Evolutionary conservation across 2,113 vertebrate species (phyloP).

Genomic region (Paradoxurus hermaphroditus): DNA sequence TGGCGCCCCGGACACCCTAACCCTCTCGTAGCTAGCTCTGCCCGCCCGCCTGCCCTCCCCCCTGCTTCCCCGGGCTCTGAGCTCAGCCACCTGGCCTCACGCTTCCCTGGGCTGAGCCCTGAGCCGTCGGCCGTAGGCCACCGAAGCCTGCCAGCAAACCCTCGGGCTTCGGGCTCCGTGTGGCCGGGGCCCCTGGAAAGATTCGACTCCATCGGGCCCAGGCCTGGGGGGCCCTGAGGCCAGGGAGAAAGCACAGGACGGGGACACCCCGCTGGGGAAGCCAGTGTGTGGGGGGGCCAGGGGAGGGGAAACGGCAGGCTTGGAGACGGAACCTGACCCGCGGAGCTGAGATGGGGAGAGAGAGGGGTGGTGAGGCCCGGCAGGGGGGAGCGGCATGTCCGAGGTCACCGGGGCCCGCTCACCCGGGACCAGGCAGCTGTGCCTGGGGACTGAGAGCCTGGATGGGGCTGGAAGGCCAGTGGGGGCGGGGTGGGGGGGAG

Average conservation of each 20-base stretch:
- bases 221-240: background rate
- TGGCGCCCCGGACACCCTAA: background rate
- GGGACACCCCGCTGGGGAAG: background rate
- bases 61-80: background rate
- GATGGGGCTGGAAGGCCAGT: no score
- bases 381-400: background rate
- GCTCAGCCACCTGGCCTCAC: background rate
- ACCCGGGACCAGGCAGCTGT: background rate
- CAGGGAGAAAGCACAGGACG: background rate
- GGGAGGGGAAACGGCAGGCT: background rate
- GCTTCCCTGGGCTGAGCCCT: background rate
- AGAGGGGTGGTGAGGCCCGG: no score
- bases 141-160: background rate
- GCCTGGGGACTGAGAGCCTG: background rate
- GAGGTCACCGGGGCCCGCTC: background rate
- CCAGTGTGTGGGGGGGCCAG: background rate
- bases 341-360: no score
- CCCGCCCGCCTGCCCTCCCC: background rate
- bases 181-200: background rate
- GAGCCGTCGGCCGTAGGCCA: accelerated
- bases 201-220: no score
- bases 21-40: conserved; percentile 14
- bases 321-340: background rate
- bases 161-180: background rate
- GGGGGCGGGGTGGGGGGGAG: no score